Percentiles rank a stretch among this genome's conserved stretches.
phyloP scores from a whole-genome alignment of 2,888 invertebrate species.

The Aelia acuminata region DNA sequence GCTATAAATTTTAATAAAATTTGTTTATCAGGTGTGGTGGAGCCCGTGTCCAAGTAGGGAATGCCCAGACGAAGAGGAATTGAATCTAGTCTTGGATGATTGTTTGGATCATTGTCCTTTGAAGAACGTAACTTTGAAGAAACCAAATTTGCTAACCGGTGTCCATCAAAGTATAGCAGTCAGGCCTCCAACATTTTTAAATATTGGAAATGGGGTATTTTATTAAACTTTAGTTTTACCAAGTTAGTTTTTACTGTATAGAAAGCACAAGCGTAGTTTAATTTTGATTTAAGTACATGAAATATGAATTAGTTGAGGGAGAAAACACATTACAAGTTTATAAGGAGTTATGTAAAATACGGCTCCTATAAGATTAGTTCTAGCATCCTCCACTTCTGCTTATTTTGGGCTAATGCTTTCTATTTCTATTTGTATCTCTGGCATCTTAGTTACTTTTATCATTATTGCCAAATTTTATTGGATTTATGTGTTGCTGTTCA shows the following conservation, averaged over 20 bases:
- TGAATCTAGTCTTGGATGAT: constrained; percentile 80
- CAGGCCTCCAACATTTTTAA: constrained; percentile 66
- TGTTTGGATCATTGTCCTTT: constrained; percentile 82
- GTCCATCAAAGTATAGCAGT: constrained; percentile 67
- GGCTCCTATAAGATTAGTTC: too few relatives aligned
- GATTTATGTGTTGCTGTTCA: too few relatives aligned
- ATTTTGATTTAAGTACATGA: too few relatives aligned
- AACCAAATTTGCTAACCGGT: constrained; percentile 62
- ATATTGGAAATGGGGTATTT: constrained; percentile 56
- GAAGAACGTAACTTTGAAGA: constrained; percentile 54
- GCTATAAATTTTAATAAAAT: constrained; percentile 1
- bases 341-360: too few relatives aligned
- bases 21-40: constrained; percentile 81
- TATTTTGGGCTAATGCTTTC: background rate
- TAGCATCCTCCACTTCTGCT: too few relatives aligned
- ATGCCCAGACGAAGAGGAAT: constrained; percentile 81
- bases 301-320: too few relatives aligned
- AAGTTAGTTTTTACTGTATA: too few relatives aligned
- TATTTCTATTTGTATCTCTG: background rate
- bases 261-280: too few relatives aligned
- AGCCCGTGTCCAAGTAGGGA: constrained; percentile 85
- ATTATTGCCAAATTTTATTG: too few relatives aligned
- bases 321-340: too few relatives aligned
- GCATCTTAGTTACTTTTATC: too few relatives aligned
- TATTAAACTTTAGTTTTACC: background rate